Evolutionary conservation across 2,888 invertebrate genomes (phyloP), one percentile per base, ranked within the genome.

Genomic region (Smittia aterrima): DNA sequence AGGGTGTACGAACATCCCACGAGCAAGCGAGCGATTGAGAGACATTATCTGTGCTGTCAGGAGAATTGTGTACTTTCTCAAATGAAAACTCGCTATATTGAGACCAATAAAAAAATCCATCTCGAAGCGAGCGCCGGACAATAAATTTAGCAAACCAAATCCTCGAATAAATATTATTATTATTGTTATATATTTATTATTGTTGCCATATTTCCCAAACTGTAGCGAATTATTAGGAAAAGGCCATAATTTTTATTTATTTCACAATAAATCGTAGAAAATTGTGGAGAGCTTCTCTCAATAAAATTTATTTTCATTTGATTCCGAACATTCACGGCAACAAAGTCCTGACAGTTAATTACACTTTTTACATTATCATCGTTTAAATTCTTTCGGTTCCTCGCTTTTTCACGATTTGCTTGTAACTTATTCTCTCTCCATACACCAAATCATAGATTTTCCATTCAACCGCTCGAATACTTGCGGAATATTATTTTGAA

Each of bases 131-230:
- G 22, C 25, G 40, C 58, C 18, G 53, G 54, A 72, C 72, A 72
- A 72, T 72, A 72, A 72, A 72, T 72, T 72, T 72, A 54, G 58
- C 72, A 54, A 72, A 72, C 72, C 72, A 72, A 72, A 72, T 72
- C 72, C 72, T 72, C 72, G 72, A 72, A 72, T 72, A 72, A 72
- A 72, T 72, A 62, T 62, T 72, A 70, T 70, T 70, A 62, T 72
- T 72, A 72, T 72, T 72, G 72, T 62, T 72, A 62, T 72, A 72
- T 72, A 72, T 72, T 72, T 72, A 72, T 72, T 72, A 38, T 54
- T n/a, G n/a, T 72, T 72, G 72, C 72, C 72, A 72, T 70, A 54
- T 72, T 62, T 72, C 53, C 72, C 18, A 7, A 4, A 27, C 64
- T 13, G 9, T 24, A 25, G 22, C 70, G 70, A 72, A 72, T 72